Conservation (phyloP, 2,888 invertebrate genomes). For the Spisula solida region DNA sequence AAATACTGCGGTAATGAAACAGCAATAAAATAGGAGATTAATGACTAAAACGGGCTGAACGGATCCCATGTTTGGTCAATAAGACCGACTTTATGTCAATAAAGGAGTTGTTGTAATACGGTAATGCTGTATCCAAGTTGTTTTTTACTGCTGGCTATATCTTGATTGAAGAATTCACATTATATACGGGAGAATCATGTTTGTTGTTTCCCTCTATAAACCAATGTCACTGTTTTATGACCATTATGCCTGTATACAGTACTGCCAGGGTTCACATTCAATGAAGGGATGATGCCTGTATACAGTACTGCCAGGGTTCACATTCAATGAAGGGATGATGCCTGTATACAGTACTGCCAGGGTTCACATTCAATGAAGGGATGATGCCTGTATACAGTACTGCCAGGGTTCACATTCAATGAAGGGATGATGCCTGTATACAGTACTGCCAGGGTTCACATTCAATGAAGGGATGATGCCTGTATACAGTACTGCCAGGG, state of each 20-base stretch:
- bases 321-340: too few species aligned
- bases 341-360: background rate
- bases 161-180: conserved; percentile 13
- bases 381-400: too few species aligned
- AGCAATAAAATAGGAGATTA: background rate
- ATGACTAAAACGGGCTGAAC: background rate
- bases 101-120: background rate
- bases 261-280: background rate
- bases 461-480: too few species aligned
- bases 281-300: too few species aligned
- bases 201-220: background rate
- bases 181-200: background rate
- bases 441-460: too few species aligned
- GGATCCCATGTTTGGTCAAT: conserved; percentile 11
- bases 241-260: background rate
- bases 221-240: conserved; percentile 1
- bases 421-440: too few species aligned
- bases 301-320: too few species aligned
- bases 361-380: background rate
- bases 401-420: too few species aligned
- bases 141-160: background rate
- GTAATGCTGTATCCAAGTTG: background rate
- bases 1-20: background rate
- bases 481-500: background rate
- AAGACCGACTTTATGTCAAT: conserved; percentile 2